Evolutionary conservation across 1,140 invertebrate genomes (phyloP).

Genomic region (Alviniconcha marisindica): DNA sequence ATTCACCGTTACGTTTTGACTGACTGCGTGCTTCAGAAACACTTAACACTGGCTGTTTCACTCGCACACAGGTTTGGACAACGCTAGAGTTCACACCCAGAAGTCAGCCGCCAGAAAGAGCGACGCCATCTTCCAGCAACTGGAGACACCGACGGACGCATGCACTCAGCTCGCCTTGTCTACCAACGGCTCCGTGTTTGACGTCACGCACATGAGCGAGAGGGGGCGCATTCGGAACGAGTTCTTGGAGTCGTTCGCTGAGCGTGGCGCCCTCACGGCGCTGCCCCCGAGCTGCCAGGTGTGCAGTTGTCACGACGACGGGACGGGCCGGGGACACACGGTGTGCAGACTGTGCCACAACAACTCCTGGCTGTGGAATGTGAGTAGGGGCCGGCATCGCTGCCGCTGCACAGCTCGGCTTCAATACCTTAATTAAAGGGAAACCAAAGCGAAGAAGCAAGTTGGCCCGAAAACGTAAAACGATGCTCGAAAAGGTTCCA

Average conservation of each 20-base stretch:
- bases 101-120: conserved; percentile 85
- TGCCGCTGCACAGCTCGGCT: too few relatives aligned
- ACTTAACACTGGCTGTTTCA: too few relatives aligned
- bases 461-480: too few relatives aligned
- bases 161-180: conserved; percentile 88
- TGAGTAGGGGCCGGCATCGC: not conserved
- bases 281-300: conserved; percentile 81
- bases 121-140: conserved; percentile 82
- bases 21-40: too few relatives aligned
- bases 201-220: conserved; percentile 55
- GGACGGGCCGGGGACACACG: conserved; percentile 73
- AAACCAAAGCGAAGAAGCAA: too few relatives aligned
- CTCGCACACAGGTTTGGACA: conserved; percentile 86
- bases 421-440: too few relatives aligned
- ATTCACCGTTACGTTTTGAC: too few relatives aligned
- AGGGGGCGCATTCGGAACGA: conserved; percentile 25
- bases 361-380: not conserved
- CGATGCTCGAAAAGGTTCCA: too few relatives aligned
- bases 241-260: conserved; percentile 79
- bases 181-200: conserved; percentile 84
- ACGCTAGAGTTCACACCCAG: conserved; percentile 84
- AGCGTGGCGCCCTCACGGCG: conserved; percentile 82
- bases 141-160: conserved; percentile 83
- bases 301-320: conserved; percentile 83
- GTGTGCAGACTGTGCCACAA: conserved; percentile 72